These are phyloP conservation scores for Marmota monax DNA, from an alignment of 2,113 vertebrate genomes.

Conservation along the genomic window DNA sequence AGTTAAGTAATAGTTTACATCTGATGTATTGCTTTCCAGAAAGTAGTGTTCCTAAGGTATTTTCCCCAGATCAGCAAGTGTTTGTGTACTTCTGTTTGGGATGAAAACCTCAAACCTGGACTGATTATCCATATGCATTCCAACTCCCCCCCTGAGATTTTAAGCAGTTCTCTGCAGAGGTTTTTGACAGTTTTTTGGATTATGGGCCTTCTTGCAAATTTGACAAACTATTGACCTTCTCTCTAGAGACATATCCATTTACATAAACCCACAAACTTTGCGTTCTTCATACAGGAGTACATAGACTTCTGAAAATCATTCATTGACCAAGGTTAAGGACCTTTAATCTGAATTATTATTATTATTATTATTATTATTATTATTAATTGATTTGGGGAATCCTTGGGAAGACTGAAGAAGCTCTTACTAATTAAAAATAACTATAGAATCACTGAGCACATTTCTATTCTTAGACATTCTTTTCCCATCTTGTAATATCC, in stretches of 20 bases:
- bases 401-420: not conserved
- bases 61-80: not conserved
- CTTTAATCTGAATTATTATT: slow-evolving; percentile 27
- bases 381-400: slow-evolving; percentile 38
- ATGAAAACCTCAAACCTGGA: not conserved
- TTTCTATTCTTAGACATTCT: not conserved
- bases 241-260: not conserved
- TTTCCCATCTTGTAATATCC: not conserved
- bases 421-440: slow-evolving; percentile 23
- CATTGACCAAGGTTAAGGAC: not conserved
- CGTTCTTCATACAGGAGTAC: not conserved
- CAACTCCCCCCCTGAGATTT: slow-evolving; percentile 45
- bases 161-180: not conserved
- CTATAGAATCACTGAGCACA: not conserved
- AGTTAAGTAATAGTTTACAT: slow-evolving; percentile 1
- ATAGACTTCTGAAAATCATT: not conserved
- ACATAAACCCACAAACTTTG: slow-evolving; percentile 27
- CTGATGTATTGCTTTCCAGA: not conserved
- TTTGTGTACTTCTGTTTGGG: not conserved
- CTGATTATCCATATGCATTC: slow-evolving; percentile 21
- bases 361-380: not conserved
- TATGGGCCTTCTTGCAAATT: slow-evolving; percentile 5
- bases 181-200: slow-evolving; percentile 47
- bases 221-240: slow-evolving; percentile 42
- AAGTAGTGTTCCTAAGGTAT: slow-evolving; percentile 25